Conservation (phyloP, 2,888 invertebrate species). For the Drosophila formosana region DNA sequence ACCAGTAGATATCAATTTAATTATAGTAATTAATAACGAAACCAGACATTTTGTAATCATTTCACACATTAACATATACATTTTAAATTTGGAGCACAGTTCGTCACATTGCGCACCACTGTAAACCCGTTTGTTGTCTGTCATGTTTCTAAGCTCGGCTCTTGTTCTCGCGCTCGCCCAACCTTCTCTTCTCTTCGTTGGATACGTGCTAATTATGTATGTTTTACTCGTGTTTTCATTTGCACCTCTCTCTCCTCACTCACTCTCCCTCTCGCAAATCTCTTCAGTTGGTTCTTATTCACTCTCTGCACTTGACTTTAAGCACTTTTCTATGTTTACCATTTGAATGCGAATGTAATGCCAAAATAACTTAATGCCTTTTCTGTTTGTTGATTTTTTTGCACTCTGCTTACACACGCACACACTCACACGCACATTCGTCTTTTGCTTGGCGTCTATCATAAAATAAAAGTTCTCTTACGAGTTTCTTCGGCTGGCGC, state of each 20-base stretch:
- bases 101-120: conserved; percentile 29
- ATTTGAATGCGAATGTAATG: conserved; percentile 32
- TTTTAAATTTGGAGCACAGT: background rate
- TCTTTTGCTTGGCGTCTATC: conserved; percentile 22
- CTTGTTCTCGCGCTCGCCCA: conserved; percentile 18
- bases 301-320: conserved; percentile 22
- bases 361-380: conserved; percentile 22
- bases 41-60: conserved; percentile 1
- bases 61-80: conserved; percentile 23
- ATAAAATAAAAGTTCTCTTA: conserved; percentile 49
- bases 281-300: background rate
- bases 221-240: conserved; percentile 33
- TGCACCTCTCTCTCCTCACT: conserved; percentile 24
- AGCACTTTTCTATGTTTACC: conserved; percentile 40
- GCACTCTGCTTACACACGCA: conserved; percentile 17
- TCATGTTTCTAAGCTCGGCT: conserved; percentile 24
- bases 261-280: background rate
- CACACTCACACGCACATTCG: background rate
- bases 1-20: no score
- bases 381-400: conserved; percentile 26
- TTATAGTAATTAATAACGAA: no score
- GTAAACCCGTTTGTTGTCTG: conserved; percentile 46
- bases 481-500: conserved; percentile 13
- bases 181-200: conserved; percentile 52
- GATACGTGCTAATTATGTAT: conserved; percentile 55